Evolutionary conservation across 1,140 invertebrate genomes (phyloP), one percentile per base, ranked within the genome.

Genomic region (Apis florea): DNA sequence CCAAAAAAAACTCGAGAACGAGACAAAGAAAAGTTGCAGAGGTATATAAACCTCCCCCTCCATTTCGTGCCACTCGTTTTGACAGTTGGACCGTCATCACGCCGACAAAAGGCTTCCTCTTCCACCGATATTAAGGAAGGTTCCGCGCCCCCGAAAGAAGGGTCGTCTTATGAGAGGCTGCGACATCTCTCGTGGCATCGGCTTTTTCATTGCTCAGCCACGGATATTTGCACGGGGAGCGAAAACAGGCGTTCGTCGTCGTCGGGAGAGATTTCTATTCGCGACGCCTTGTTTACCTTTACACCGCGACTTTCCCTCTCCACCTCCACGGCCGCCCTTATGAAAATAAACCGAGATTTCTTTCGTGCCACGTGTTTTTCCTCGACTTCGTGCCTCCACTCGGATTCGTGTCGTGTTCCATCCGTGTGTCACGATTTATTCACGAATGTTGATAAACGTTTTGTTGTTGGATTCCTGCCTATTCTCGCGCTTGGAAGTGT

Each of bases 261-360:
- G 58, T n/a, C 59, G 58, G 15, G 68, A 59, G 81, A 83, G 79
- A 40, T 61, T 24, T 31, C 67, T 21, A 58, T 58, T 75, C 47
- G 19, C 49, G 17, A 17, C 13, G 61, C 6, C 31, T 40, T 40
- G 49, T 67, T 68, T 49, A 74, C 15, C 21, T 26, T 49, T 31
- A 49, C 73, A 53, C 12, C n/a, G n/a, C 31, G 74, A 66, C 56
- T 58, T 24, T 49, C 1, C 58, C n/a, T 2, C 40, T n/a, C n/a
- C n/a, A 15, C 24, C 10, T 53, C 68, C 49, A n/a, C 21, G 40
- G 49, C 56, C 12, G 17, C 49, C 54, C 66, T 82, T 77, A 69
- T 61, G 73, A 82, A 82, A 82, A 82, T 82, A 75, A 82, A 66
- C 79, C 49, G 56, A 49, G 47, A 69, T 75, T 40, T 76, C 66